Base-by-base conservation (phyloP, 2,113 vertebrate species). In the Murina feae region DNA sequence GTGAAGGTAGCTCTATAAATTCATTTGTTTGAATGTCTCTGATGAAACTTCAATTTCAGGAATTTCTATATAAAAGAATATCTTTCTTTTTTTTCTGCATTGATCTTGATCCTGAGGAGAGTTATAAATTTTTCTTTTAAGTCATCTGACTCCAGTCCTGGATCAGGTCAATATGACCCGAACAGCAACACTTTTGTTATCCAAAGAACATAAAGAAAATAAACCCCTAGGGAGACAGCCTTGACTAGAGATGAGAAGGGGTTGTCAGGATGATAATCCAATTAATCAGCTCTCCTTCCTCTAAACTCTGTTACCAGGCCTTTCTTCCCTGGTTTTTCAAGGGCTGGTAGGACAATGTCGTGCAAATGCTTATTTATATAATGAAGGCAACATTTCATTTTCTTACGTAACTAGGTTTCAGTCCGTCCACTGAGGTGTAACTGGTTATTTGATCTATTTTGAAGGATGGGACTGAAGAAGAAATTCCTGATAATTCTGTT, bases 201-300 rank as follows among this genome's bases (percentile, higher is more conserved):
- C 92, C 93, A 83, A 97, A 96, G 97, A 96, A 95, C 92, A 94
- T 96, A 96, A 97, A 97, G 96, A 97, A 97, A 97, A 97, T 97
- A 97, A 94, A 86, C 94, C 96, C 89, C 95, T 49, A 90, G 93
- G 96, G 93, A 96, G 94, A 95, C 23, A 83, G 81, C 85, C 95
- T 63, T 97, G 96, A 95, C 84, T 85, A 58, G 87, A 95, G 95
- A 97, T 96, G 91, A 96, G 95, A 94, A 83, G 76, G 44, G 49
- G 28, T 88, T 90, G 68, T 55, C 60, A 60, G 76, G 72, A 96
- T 92, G 84, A 93, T 96, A 96, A 97, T 97, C 95, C 87, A 97
- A 95, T 96, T 96, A 96, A 96, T 96, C 96, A 96, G 92, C 81
- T 88, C 23, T 53, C 75, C 25, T 85, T 95, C 95, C 89, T 42